These are phyloP conservation scores for Pachyuromys duprasi DNA, from an alignment of 2,797 vertebrate genomes.

Conservation along the genomic window DNA sequence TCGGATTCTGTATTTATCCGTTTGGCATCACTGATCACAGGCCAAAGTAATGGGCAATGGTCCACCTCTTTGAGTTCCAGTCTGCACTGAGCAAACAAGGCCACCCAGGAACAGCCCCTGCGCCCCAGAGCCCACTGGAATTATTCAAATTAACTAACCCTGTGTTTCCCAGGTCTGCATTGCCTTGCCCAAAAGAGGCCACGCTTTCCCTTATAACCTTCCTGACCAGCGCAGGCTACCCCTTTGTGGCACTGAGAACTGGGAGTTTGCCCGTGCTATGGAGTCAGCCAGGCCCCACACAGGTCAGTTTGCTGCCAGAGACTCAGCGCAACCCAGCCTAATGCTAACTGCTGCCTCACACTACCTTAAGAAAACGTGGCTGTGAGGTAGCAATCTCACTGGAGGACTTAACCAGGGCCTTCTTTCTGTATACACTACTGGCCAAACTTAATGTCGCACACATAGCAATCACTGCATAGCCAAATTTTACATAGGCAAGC, in stretches of 20 bases:
- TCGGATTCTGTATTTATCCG: background rate
- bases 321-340: background rate
- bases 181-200: background rate
- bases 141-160: background rate
- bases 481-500: conserved; percentile 22
- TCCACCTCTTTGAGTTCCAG: background rate
- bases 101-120: background rate
- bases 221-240: background rate
- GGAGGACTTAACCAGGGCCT: background rate
- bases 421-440: background rate
- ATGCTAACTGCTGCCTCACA: background rate
- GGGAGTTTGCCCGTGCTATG: background rate
- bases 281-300: background rate
- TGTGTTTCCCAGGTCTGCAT: background rate
- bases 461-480: background rate
- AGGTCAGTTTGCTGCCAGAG: background rate
- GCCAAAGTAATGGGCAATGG: background rate
- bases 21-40: conserved; percentile 10
- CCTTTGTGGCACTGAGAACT: background rate
- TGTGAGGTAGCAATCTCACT: background rate
- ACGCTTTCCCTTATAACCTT: background rate
- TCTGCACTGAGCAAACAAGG: background rate
- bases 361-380: background rate
- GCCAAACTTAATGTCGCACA: background rate
- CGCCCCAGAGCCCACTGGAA: background rate